Percentiles rank a stretch among this genome's conserved stretches.
phyloP scores from a whole-genome alignment of 2,888 invertebrate genomes.

The Exephanes ischioxanthus region DNA sequence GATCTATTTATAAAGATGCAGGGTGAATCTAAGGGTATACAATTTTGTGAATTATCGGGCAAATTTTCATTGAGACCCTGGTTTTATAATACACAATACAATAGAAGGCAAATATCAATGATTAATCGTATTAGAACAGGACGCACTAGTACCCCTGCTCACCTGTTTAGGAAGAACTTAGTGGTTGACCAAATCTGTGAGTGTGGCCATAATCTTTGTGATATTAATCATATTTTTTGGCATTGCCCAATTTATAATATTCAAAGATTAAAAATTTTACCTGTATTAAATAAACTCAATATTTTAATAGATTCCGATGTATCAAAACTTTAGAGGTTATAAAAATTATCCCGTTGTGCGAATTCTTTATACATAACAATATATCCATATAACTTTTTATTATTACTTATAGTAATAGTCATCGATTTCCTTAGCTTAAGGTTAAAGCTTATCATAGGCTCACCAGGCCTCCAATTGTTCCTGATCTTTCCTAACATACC shows the following conservation, averaged over 20 bases:
- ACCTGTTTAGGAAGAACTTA: not conserved
- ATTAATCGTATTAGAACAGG: conserved; percentile 3
- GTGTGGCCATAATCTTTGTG: not conserved
- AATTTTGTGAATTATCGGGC: not conserved
- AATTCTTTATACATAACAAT: not conserved
- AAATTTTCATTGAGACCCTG: not conserved
- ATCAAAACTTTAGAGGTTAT: not conserved
- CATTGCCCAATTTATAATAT: not conserved
- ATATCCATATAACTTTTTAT: not conserved
- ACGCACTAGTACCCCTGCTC: not conserved
- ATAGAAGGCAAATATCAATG: not conserved
- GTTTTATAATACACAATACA: not conserved
- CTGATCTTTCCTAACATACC: not conserved
- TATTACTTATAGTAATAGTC: no score
- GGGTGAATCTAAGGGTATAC: not conserved
- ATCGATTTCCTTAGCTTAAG: no score
- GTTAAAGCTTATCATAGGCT: not conserved
- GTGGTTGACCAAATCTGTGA: not conserved
- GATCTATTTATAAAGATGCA: not conserved
- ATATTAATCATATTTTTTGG: conserved; percentile 11
- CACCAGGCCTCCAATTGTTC: not conserved
- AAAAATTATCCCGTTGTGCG: not conserved
- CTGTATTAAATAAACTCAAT: not conserved
- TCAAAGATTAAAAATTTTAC: not conserved
- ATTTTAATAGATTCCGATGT: not conserved